Percentiles rank a stretch among this genome's conserved stretches.
Conservation (phyloP, 1,140 invertebrate genomes). For the Tetranychus urticae region DNA sequence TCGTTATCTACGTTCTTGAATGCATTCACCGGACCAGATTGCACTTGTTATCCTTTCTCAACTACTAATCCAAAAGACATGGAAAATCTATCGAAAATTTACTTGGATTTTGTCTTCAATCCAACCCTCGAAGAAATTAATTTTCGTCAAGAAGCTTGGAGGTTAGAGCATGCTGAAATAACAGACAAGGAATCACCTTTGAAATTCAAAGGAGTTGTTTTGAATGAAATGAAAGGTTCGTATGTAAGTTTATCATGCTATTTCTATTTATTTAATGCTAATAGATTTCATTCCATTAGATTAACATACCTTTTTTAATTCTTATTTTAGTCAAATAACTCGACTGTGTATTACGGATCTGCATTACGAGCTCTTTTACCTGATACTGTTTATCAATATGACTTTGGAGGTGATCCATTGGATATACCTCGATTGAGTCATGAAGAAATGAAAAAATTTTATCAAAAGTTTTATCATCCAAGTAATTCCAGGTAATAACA, state of each 20-base stretch:
- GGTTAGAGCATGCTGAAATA: constrained; percentile 54
- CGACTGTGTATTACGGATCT: constrained; percentile 27
- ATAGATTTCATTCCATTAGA: too few relatives aligned
- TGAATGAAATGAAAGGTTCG: constrained; percentile 94
- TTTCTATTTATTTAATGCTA: too few relatives aligned
- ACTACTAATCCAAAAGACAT: constrained; percentile 69
- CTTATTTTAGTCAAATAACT: constrained; percentile 1
- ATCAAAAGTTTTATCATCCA: constrained; percentile 67
- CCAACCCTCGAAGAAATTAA: constrained; percentile 54
- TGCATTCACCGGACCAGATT: constrained; percentile 72
- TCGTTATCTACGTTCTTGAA: constrained; percentile 91
- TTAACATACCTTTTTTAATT: too few relatives aligned
- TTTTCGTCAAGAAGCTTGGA: constrained; percentile 80
- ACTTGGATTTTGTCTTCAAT: constrained; percentile 67
- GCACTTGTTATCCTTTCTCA: constrained; percentile 80
- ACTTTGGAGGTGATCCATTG: constrained; percentile 66
- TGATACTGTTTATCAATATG: constrained; percentile 59
- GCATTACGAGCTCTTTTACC: constrained; percentile 54
- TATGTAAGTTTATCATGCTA: constrained; percentile 36
- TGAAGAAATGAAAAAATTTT: constrained; percentile 55
- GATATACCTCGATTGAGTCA: constrained; percentile 59
- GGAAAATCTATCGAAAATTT: constrained; percentile 34
- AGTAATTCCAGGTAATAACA: constrained; percentile 40
- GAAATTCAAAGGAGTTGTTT: constrained; percentile 70
- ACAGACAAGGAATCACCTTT: constrained; percentile 45